These are phyloP conservation scores for Fopius arisanus DNA, from an alignment of 1,140 invertebrate species.

Conservation along the genomic window DNA sequence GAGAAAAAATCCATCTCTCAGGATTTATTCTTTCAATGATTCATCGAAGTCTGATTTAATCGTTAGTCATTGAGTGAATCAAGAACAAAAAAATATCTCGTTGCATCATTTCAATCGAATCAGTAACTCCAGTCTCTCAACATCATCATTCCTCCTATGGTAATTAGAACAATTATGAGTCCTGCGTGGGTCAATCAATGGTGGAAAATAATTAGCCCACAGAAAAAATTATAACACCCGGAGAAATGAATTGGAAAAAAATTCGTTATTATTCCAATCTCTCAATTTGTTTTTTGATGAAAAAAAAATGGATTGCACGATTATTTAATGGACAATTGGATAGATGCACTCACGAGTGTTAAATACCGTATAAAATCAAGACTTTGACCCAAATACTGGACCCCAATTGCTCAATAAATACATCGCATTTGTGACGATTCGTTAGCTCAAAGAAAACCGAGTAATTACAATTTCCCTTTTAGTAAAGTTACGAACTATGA, in stretches of 20 bases:
- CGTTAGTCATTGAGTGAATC: neutral
- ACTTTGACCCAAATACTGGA: neutral
- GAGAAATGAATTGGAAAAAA: neutral
- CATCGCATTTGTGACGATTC: neutral
- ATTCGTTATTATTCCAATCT: neutral
- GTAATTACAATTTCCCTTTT: neutral
- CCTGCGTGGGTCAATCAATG: neutral
- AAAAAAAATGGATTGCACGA: too few relatives aligned
- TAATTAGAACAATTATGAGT: conserved; percentile 30
- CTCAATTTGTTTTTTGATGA: too few relatives aligned
- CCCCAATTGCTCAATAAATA: neutral
- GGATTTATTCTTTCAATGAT: too few relatives aligned
- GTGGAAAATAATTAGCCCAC: neutral
- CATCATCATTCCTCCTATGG: conserved; percentile 16
- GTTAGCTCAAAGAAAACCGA: neutral
- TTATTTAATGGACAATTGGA: too few relatives aligned
- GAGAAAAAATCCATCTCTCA: too few relatives aligned
- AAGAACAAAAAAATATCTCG: neutral
- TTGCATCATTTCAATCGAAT: conserved; percentile 26
- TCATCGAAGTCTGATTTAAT: neutral
- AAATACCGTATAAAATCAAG: neutral
- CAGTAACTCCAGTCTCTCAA: conserved; percentile 26
- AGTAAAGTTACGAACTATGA: neutral
- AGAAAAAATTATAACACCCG: neutral
- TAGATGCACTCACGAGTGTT: neutral